Evolutionary conservation across 2,888 invertebrate species (phyloP).

Genomic region (Drosophila fungiperda): DNA sequence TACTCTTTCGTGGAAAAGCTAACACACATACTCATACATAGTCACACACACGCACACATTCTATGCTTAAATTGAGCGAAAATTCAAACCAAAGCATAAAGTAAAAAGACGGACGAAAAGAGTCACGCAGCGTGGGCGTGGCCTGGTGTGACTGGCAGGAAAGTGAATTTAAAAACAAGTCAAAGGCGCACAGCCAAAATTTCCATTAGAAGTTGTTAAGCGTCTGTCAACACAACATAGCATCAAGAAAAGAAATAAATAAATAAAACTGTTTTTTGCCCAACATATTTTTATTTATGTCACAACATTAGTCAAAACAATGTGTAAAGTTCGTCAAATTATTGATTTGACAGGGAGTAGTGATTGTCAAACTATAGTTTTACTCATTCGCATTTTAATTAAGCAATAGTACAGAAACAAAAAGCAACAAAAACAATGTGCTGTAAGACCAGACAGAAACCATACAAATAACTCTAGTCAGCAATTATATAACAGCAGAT

Average conservation of each 20-base stretch:
- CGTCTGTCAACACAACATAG: slow-evolving; percentile 31
- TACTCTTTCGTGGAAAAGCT: slow-evolving; percentile 40
- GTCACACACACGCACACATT: slow-evolving; percentile 11
- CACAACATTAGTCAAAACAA: slow-evolving; percentile 13
- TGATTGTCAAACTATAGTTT: slow-evolving; percentile 31
- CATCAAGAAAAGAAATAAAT: slow-evolving; percentile 23
- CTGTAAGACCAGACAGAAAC: slow-evolving; percentile 27
- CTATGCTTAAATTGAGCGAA: slow-evolving; percentile 61
- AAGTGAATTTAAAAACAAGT: slow-evolving; percentile 26
- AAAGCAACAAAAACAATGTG: slow-evolving; percentile 1
- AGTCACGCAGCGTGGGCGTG: slow-evolving; percentile 10
- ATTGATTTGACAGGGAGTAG: slow-evolving; percentile 42
- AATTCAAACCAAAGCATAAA: slow-evolving; percentile 37
- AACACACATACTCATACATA: slow-evolving; percentile 4
- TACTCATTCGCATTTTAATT: slow-evolving; percentile 48
- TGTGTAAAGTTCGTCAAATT: slow-evolving; percentile 30
- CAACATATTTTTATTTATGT: background rate
- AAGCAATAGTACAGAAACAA: slow-evolving; percentile 9
- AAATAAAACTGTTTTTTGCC: background rate
- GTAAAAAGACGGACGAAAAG: slow-evolving; percentile 12
- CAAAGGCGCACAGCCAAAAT: slow-evolving; percentile 51
- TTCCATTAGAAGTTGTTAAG: slow-evolving; percentile 62
- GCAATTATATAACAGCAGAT: slow-evolving; percentile 33
- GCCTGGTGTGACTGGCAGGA: background rate
- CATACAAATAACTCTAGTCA: slow-evolving; percentile 26